Evolutionary conservation across 2,113 vertebrate species (phyloP), one percentile per base, ranked within the genome.

Genomic region (Junco hyemalis): DNA sequence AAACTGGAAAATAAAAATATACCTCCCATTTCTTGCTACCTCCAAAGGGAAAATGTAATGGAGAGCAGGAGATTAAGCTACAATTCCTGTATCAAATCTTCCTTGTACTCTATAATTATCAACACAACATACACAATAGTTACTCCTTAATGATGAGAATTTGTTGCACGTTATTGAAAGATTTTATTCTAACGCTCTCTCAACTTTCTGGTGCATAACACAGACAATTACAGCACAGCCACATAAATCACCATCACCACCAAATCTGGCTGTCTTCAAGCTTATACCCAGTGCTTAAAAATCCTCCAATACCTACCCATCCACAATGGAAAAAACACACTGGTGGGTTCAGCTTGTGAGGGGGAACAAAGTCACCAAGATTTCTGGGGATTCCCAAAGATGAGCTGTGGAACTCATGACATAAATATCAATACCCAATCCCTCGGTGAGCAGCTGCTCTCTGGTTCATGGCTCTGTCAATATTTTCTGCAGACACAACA

Each of bases 1-100:
- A 84, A 84, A 90, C 31, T 89, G 71, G 81, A 91, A 95, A 91
- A 95, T 77, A 94, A 96, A 96, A 92, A 87, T 77, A 83, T 11
- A 90, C 69, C 53, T 76, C 90, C 89, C 48, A 38, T 88, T 95
- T 89, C 81, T 90, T 2, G 6, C 54, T 64, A 18, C 68, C 72
- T 83, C 68, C 79, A 92, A 70, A 53, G 33, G 76, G 76, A 79
- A 93, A 95, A 73, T 0, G 3, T 72, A 95, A 91, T 35, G 77
- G 92, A 95, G 60, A 78, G 53, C 76, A 72, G 48, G 70, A 95
- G 69, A 95, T 93, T 72, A 94, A 93, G 69, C 70, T 25, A 61
- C 72, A 93, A 82, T 86, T 91, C 71, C 89, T 78, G 14, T 78
- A 86, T 56, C 71, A 93, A 93, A 87, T 94, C 87, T 93, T 74